Evolutionary conservation across 2,797 vertebrate genomes (phyloP).

Genomic region (Diceros bicornis): DNA sequence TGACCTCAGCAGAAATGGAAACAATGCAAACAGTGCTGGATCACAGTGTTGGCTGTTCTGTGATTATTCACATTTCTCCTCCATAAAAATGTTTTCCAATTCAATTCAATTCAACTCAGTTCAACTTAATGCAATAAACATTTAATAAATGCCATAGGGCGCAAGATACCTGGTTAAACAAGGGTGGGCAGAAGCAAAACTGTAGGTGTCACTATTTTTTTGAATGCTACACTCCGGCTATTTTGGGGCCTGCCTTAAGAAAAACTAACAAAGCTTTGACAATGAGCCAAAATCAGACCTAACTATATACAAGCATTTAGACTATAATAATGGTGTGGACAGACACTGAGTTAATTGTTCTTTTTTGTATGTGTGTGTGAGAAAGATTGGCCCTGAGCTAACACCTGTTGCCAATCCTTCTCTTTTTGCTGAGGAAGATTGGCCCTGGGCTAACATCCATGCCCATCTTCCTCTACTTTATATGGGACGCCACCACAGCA

Average conservation of each 20-base stretch:
- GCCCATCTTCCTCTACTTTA: too few relatives aligned
- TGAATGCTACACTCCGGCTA: neutral
- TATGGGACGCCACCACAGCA: too few relatives aligned
- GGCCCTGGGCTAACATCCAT: too few relatives aligned
- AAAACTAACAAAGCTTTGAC: conserved; percentile 37
- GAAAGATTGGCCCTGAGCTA: too few relatives aligned
- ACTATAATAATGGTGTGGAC: neutral
- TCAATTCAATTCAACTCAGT: neutral
- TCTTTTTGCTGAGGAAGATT: too few relatives aligned
- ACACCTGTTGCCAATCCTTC: too few relatives aligned
- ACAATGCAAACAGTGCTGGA: neutral
- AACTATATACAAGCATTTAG: neutral
- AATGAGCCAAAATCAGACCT: neutral
- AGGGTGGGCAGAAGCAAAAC: neutral
- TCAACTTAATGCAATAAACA: neutral
- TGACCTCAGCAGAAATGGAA: conserved; percentile 45
- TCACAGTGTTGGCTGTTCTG: neutral
- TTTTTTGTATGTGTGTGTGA: neutral
- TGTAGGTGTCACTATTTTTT: neutral
- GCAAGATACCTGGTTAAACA: neutral
- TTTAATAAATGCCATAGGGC: neutral
- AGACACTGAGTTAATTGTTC: neutral
- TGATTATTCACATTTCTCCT: neutral
- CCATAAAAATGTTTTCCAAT: neutral
- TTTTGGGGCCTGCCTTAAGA: neutral